Evolutionary conservation across 1,140 invertebrate species (phyloP), one percentile per base, ranked within the genome.

Genomic region (Conus ventricosus): DNA sequence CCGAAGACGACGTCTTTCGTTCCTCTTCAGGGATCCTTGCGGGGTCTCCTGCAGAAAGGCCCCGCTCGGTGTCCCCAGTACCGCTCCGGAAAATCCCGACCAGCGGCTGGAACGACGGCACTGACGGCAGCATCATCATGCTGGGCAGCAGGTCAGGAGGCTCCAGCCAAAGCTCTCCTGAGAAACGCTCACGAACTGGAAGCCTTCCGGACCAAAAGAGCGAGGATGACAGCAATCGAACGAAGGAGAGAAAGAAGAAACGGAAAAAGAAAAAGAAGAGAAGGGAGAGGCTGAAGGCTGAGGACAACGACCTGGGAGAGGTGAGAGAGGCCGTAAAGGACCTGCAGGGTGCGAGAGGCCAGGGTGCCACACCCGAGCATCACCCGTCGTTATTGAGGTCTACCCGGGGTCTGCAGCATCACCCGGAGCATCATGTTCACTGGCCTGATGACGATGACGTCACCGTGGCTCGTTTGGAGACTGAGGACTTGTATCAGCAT

Each of bases 221-320:
- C 25, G 27, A 53, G 25, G 27, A 63, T 1, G 55, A 84, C 23
- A 53, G 25, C 23, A 25, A 54, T 0, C 78, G 1, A 17, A 13
- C 1, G 4, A 83, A 83, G 81, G 54, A 84, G 20, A 84, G 54
- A 27, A 84, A 63, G 20, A 84, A 84, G 82, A 84, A 71, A 71
- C 67, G 27, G n/a, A 84, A 84, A 63, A 84, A 84, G 55, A 84
- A 84, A 67, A 60, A 63, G 82, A 84, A 84, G 27, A 84, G 27
- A 25, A 84, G 54, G 25, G n/a, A 83, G 15, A 84, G 13, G 25
- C 51, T 54, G 80, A 54, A 54, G 39, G 15, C 80, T 15, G 17
- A 67, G 78, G 39, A 51, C 10, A 23, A 80, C 20, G 78, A 78
- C 51, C 25, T 8, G 78, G 51, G 5, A 80, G 78, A 8, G 11